Base-by-base conservation (phyloP, 2,797 vertebrate genomes). In the Kryptolebias ocellatus region DNA sequence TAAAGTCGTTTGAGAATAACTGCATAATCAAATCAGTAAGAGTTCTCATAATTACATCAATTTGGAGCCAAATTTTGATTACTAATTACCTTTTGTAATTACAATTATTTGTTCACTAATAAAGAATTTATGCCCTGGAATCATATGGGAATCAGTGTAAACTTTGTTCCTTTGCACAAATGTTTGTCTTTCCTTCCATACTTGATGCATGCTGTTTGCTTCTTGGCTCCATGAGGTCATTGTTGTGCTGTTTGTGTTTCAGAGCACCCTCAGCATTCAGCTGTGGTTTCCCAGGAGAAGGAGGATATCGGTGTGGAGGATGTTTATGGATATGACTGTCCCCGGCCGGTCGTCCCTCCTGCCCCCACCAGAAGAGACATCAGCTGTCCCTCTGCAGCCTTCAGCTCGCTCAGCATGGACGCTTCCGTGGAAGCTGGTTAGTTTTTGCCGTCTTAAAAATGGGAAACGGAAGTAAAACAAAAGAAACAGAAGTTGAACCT, bases 271-370 rank as follows among this genome's bases (percentile, higher is more conserved):
- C 77, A 64, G 6, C 84, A 39, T 49, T 1, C 52, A 4, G 64
- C 79, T 18, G 27, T 29, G 12, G 74, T 83, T 83, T 5, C 88
- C 86, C 0, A 77, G 78, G 79, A 86, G 31, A 69, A 29, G 91
- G 84, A 92, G 0, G 93, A 95, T 18, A 63, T 79, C 0, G 88
- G 90, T 20, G 93, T 92, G 1, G 96, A 96, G 28, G 96, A 98
- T 0, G 88, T 16, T 87, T 95, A 96, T 4, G 93, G 95, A 34
- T 99, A 98, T 0, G 96, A 98, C 68, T 80, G 95, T 57, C 98
- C 98, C 64, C 94, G 95, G 34, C 89, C 96, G 0, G 85, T 94
- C 0, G 64, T 94, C 8, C 95, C 95, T 0, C 64, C 84, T 0
- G 92, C 93, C 44, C 76, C 78, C 1, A 91, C 96, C 27, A 95